phyloP scores from a whole-genome alignment of 1,140 invertebrate genomes.

The Hypsibius dujardini region DNA sequence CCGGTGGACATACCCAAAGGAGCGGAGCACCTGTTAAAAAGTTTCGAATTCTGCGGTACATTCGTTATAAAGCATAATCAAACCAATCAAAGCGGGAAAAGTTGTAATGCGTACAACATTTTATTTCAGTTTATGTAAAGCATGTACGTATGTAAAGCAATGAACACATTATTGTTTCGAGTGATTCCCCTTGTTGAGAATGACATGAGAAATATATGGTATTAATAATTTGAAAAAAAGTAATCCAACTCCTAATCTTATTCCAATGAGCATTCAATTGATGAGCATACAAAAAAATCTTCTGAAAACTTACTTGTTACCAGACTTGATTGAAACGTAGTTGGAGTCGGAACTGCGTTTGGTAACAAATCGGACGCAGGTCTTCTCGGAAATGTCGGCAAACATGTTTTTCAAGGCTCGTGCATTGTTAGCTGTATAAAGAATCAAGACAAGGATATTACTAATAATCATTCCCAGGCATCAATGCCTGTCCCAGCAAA shows the following conservation, averaged over 20 bases:
- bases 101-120: background rate
- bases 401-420: constrained; percentile 7
- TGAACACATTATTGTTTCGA: background rate
- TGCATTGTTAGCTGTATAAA: background rate
- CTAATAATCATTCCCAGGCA: background rate
- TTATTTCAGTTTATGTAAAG: background rate
- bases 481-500: background rate
- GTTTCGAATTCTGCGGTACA: background rate
- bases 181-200: background rate
- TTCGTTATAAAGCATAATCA: background rate
- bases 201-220: background rate
- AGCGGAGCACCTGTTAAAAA: constrained; percentile 13
- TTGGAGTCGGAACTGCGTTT: background rate
- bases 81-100: background rate
- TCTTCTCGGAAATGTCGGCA: background rate
- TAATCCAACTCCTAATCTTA: background rate
- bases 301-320: background rate
- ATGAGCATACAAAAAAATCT: too few species aligned
- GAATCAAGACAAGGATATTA: background rate
- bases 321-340: constrained; percentile 5
- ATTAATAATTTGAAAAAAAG: background rate
- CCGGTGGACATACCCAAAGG: constrained; percentile 5
- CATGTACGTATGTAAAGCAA: background rate
- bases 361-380: constrained; percentile 1
- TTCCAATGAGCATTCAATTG: too few species aligned